phyloP scores from a whole-genome alignment of 2,113 vertebrate species.

The Eptatretus burgeri region DNA sequence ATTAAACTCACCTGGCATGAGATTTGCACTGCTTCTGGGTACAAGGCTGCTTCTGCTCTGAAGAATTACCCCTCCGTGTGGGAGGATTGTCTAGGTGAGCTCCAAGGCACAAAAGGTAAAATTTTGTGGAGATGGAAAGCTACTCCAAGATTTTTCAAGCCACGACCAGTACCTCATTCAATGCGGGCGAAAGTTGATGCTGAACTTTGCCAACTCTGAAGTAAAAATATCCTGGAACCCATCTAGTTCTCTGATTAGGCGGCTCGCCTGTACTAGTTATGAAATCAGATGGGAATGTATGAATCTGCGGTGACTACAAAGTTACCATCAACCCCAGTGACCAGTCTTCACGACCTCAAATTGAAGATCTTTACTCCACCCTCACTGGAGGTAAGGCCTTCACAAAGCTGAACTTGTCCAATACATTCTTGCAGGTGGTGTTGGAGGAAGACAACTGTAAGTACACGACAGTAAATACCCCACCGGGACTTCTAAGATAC shows the following conservation, averaged over 20 bases:
- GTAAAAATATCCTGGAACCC: not conserved
- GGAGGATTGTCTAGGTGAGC: too few species aligned
- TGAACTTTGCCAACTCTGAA: conserved; percentile 4
- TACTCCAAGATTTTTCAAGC: conserved; percentile 7
- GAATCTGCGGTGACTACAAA: conserved; percentile 10
- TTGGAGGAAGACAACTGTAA: too few species aligned
- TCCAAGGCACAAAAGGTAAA: too few species aligned
- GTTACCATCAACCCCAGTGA: conserved; percentile 9
- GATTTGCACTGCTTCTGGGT: too few species aligned
- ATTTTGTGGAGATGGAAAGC: too few species aligned
- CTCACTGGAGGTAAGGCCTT: not conserved
- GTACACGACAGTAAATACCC: not conserved
- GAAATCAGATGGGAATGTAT: conserved; percentile 8
- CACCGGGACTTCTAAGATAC: not conserved
- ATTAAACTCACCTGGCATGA: too few species aligned
- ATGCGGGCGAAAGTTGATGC: conserved; percentile 9
- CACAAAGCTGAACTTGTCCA: too few species aligned
- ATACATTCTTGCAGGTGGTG: too few species aligned
- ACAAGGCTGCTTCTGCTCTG: too few species aligned
- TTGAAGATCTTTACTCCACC: conserved; percentile 9
- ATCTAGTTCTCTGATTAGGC: conserved; percentile 8
- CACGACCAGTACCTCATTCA: conserved; percentile 8
- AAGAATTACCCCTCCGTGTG: too few species aligned
- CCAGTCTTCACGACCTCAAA: conserved; percentile 8
- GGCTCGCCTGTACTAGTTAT: conserved; percentile 7